Conservation (phyloP, 2,113 vertebrate species). For the Eurypyga helias region DNA sequence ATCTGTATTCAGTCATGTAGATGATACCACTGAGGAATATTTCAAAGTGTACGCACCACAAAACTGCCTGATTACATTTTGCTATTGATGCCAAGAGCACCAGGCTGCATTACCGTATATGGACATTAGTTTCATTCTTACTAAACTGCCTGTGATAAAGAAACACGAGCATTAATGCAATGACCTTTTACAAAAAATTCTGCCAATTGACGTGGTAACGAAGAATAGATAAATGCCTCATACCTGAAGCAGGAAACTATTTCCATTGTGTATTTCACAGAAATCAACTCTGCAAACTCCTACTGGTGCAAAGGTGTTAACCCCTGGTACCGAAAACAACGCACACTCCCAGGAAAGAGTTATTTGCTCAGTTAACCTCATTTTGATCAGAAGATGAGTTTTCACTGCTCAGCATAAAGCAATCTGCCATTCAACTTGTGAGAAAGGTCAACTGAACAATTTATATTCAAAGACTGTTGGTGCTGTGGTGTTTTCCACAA, state of each 20-base stretch:
- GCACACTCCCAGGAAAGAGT: neutral
- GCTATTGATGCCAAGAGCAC: neutral
- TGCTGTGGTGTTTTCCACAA: neutral
- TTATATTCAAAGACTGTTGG: neutral
- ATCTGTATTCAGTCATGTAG: neutral
- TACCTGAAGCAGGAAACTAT: neutral
- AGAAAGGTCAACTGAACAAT: constrained; percentile 38
- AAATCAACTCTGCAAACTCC: neutral
- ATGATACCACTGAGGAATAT: neutral
- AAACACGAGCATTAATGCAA: neutral
- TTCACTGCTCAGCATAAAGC: neutral
- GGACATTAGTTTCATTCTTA: constrained; percentile 11
- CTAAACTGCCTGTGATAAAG: neutral
- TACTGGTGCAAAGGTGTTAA: neutral
- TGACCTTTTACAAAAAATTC: neutral
- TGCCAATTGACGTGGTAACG: neutral
- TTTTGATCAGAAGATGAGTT: neutral
- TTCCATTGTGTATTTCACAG: neutral
- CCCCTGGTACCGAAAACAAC: neutral
- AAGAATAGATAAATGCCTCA: neutral
- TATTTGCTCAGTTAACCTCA: neutral
- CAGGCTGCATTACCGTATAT: neutral
- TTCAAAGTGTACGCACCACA: neutral
- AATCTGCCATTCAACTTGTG: neutral
- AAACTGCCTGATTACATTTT: neutral